Evolutionary conservation across 2,888 invertebrate genomes (phyloP).

Genomic region (Scaptomyza caliginosa): DNA sequence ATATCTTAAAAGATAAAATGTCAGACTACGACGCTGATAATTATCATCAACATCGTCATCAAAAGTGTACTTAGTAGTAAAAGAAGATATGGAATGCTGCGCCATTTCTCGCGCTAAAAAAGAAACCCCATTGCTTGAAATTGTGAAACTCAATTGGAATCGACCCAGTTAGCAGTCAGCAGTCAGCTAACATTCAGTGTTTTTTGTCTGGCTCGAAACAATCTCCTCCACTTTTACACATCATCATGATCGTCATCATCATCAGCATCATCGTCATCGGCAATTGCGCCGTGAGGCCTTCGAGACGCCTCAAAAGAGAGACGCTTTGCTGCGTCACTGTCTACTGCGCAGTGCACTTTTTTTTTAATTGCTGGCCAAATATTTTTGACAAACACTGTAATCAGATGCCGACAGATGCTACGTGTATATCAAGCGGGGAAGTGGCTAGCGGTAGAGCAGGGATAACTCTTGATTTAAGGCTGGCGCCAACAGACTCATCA

Average conservation of each 20-base stretch:
- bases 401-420: conserved; percentile 56
- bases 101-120: conserved; percentile 48
- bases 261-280: conserved; percentile 20
- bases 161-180: conserved; percentile 59
- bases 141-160: conserved; percentile 65
- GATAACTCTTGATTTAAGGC: conserved; percentile 13
- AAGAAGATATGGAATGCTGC: conserved; percentile 34
- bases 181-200: conserved; percentile 11
- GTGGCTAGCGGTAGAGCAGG: not conserved
- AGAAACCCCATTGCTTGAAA: conserved; percentile 42
- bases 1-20: conserved; percentile 49
- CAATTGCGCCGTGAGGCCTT: conserved; percentile 35
- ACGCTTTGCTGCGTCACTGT: conserved; percentile 48
- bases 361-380: conserved; percentile 73
- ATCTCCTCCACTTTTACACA: conserved; percentile 42
- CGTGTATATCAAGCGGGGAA: not conserved
- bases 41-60: conserved; percentile 27
- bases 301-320: conserved; percentile 10
- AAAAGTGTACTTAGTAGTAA: conserved; percentile 15
- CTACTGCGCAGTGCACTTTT: conserved; percentile 76
- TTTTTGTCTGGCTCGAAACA: conserved; percentile 38
- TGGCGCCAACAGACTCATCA: conserved; percentile 46
- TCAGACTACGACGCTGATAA: conserved; percentile 25
- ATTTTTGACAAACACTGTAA: conserved; percentile 74
- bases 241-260: not conserved